A percentile compares a stretch with the other conserved stretches of the same genome.
Evolutionary conservation across 2,888 invertebrate species (phyloP).

Genomic region (Odontomyia ornata): DNA sequence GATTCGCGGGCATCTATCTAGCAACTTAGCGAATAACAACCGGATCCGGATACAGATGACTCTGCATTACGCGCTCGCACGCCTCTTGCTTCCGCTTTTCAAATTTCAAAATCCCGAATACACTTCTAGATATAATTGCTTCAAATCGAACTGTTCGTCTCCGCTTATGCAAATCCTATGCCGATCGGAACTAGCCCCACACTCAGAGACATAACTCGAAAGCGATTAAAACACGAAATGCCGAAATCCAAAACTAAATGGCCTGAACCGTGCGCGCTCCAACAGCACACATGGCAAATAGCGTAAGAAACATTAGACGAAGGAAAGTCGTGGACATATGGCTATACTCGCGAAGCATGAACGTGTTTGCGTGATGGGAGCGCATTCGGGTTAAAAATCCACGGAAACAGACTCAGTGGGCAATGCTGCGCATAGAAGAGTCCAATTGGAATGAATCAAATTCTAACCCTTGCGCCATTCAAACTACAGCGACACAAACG

Average conservation of each 20-base stretch:
- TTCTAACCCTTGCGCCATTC: neutral
- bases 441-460: neutral
- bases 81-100: neutral
- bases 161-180: constrained; percentile 14
- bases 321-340: constrained; percentile 13
- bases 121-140: neutral
- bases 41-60: neutral
- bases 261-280: constrained; percentile 1
- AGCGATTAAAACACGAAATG: constrained; percentile 26
- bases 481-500: neutral
- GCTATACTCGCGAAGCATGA: constrained; percentile 1
- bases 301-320: constrained; percentile 7
- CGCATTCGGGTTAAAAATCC: constrained; percentile 23
- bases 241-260: constrained; percentile 16
- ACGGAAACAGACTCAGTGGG: neutral
- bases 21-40: no score
- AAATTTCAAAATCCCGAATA: neutral
- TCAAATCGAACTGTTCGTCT: neutral
- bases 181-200: constrained; percentile 19
- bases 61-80: neutral
- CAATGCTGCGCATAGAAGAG: constrained; percentile 4
- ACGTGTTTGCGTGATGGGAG: neutral
- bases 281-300: constrained; percentile 15
- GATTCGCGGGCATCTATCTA: no score
- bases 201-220: neutral